Evolutionary conservation across 2,113 vertebrate species (phyloP).

Genomic region (Sturnira hondurensis): DNA sequence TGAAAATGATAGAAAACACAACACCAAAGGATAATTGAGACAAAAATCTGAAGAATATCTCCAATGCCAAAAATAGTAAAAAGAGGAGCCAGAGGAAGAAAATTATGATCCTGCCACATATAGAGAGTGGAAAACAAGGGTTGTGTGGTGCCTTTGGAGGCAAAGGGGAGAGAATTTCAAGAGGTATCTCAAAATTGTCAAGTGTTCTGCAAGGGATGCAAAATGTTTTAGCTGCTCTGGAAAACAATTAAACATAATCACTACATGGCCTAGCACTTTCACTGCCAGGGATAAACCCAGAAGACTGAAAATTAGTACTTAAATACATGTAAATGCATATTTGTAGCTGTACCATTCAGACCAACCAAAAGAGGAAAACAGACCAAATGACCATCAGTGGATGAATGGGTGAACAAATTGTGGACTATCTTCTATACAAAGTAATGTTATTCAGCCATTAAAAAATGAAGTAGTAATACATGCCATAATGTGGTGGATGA

Average conservation of each 20-base stretch:
- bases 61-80: background rate
- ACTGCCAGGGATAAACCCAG: background rate
- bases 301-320: background rate
- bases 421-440: background rate
- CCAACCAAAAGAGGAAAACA: background rate
- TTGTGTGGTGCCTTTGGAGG: fast-evolving
- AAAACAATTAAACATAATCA: background rate
- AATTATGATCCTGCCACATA: no score
- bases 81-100: background rate
- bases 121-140: background rate
- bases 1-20: background rate
- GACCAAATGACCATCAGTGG: background rate
- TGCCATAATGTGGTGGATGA: background rate
- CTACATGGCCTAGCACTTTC: background rate
- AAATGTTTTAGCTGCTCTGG: background rate
- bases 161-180: background rate
- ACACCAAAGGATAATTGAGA: background rate
- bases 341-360: background rate
- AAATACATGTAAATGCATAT: fast-evolving
- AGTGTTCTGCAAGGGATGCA: background rate
- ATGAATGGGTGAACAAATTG: background rate
- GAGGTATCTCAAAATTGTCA: background rate
- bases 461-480: background rate
- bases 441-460: background rate
- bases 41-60: background rate